Evolutionary conservation across 2,113 vertebrate genomes (phyloP).

Genomic region (Lichenostomus cassidix): DNA sequence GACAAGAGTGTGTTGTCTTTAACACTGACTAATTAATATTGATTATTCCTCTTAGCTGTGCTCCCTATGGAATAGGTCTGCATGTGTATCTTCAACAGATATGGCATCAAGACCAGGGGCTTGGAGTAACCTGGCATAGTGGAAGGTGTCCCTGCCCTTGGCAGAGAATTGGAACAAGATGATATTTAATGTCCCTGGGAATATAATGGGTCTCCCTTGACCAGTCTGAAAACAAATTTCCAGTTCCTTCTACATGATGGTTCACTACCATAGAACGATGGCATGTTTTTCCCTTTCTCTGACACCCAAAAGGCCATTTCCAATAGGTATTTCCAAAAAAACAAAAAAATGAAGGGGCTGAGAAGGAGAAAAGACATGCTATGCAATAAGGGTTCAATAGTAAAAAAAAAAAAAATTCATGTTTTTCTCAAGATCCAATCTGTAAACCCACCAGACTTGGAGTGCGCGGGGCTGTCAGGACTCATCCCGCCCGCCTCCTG

Average conservation of each 20-base stretch:
- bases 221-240: too few species aligned
- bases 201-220: neutral
- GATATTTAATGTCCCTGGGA: too few species aligned
- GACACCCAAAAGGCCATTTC: neutral
- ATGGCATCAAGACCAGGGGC: neutral
- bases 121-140: neutral
- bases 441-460: rapidly evolving
- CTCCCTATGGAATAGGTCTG: neutral
- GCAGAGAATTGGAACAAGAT: rapidly evolving
- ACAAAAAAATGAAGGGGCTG: rapidly evolving
- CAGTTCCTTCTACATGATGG: too few species aligned
- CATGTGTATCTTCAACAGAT: rapidly evolving
- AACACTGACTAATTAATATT: neutral
- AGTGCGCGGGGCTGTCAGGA: rapidly evolving
- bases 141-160: too few species aligned
- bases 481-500: rapidly evolving
- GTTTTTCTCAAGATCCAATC: too few species aligned
- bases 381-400: rapidly evolving
- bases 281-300: neutral
- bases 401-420: neutral
- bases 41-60: neutral
- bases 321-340: rapidly evolving
- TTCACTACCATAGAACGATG: too few species aligned
- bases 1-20: neutral
- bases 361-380: rapidly evolving